Base-by-base conservation (phyloP, 1,140 invertebrate genomes). In the Aphaenogaster rudis region DNA sequence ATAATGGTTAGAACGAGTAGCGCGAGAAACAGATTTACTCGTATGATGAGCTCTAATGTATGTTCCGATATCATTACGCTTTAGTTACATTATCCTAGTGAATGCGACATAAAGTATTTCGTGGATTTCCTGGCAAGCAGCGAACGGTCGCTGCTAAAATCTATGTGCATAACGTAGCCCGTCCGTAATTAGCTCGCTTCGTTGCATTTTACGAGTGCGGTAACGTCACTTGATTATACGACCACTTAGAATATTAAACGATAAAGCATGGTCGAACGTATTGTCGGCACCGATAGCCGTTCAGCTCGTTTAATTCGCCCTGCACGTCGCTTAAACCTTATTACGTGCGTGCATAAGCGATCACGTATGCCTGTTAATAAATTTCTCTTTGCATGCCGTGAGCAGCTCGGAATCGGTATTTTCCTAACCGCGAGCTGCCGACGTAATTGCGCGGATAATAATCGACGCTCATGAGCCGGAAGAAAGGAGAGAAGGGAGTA, bases 161-260 rank as follows among this genome's bases (percentile, higher is more conserved):
- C 72, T 86, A 81, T 42, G 76, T 39, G 61, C 72, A 66, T 45
- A 66, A 86, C 59, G 59, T 45, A 82, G 15, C 48, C 13, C 48
- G 61, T 33, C 13, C 50, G 67, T 89, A 91, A 92, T 92, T 90
- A 90, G 84, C 81, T 50, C 69, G 64, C n/a, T 69, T 71, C 74
- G 80, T 87, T 89, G 67, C 85, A 91, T 92, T 93, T 91, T 88
- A 89, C 69, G 87, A 80, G 84, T 67, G 79, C 74, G 80, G 82
- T 90, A 90, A 79, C 89, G 88, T 91, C 87, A 91, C 90, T 92
- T 88, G 72, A 90, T 93, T 92, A 91, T 86, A 91, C 82, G 86
- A 80, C 82, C 91, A 93, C 91, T 91, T 89, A 88, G 91, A 91
- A 94, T 94, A 94, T 93, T 94, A 93, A 94, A 93, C 93, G 91